Evolutionary conservation across 2,888 invertebrate genomes (phyloP).

Genomic region (Drosophila subquinaria): DNA sequence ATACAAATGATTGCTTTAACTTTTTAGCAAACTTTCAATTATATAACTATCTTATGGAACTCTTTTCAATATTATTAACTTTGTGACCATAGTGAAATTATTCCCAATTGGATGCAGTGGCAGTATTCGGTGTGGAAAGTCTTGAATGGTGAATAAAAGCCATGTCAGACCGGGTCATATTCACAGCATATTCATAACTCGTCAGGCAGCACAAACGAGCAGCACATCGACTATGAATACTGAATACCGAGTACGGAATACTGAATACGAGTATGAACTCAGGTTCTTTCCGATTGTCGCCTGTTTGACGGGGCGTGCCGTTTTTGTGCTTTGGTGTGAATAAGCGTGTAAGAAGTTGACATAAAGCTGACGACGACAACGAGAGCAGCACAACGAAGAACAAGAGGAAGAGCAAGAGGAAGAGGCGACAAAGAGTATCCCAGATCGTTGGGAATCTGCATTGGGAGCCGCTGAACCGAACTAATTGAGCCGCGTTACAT

Average conservation of each 20-base stretch:
- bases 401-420: slow-evolving; percentile 13
- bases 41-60: not conserved
- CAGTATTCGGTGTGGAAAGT: slow-evolving; percentile 25
- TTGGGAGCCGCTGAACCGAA: slow-evolving; percentile 85
- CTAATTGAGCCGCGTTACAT: slow-evolving; percentile 86
- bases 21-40: not conserved
- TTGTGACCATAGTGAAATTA: slow-evolving; percentile 2
- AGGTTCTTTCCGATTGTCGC: slow-evolving; percentile 11
- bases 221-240: slow-evolving; percentile 39
- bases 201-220: slow-evolving; percentile 74
- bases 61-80: not conserved
- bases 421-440: slow-evolving; percentile 51
- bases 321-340: slow-evolving; percentile 85
- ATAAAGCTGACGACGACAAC: slow-evolving; percentile 64
- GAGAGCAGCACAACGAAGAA: not conserved
- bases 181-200: slow-evolving; percentile 67
- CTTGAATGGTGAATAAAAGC: slow-evolving; percentile 36
- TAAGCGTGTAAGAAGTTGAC: slow-evolving; percentile 84
- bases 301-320: slow-evolving; percentile 56
- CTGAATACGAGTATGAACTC: slow-evolving; percentile 3
- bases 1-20: not conserved
- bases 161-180: slow-evolving; percentile 23
- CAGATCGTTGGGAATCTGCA: slow-evolving; percentile 67
- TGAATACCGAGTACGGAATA: no score
- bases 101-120: slow-evolving; percentile 5